phyloP scores from a whole-genome alignment of 2,113 vertebrate genomes.

The Epinephelus cyanopodus region DNA sequence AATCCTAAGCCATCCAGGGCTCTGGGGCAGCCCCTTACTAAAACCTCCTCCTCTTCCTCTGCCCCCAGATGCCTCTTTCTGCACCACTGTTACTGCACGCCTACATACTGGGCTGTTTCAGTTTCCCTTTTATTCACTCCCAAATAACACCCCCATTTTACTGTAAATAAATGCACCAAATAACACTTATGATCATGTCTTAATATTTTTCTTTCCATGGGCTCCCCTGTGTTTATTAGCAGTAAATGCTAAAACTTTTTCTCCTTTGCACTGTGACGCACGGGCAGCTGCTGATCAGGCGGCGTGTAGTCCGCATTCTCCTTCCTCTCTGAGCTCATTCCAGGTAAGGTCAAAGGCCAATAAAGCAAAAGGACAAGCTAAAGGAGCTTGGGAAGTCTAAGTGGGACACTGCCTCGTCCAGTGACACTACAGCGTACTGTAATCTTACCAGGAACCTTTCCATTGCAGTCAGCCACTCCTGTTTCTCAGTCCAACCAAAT shows the following conservation, averaged over 20 bases:
- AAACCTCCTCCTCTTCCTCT: conserved; percentile 56
- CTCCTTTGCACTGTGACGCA: neutral
- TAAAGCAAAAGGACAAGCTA: conserved; percentile 50
- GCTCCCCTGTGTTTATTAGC: neutral
- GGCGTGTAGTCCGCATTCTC: neutral
- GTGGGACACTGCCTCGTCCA: conserved; percentile 46
- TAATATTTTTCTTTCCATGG: neutral
- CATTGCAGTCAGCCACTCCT: conserved; percentile 61
- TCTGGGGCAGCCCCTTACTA: conserved; percentile 59
- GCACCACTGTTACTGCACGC: neutral
- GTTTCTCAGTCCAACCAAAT: conserved; percentile 47
- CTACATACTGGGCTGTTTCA: neutral
- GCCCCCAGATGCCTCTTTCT: conserved; percentile 24
- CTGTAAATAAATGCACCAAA: neutral
- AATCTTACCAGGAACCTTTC: conserved; percentile 75
- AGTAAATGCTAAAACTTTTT: neutral
- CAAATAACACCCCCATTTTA: neutral
- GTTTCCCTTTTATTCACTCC: conserved; percentile 16
- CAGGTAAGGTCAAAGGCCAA: conserved; percentile 63
- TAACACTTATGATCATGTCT: neutral
- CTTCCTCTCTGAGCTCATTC: conserved; percentile 29
- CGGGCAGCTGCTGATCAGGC: conserved; percentile 21
- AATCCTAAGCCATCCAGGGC: conserved; percentile 76
- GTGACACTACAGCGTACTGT: conserved; percentile 50
- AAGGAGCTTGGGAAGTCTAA: conserved; percentile 55